Conservation (phyloP, 2,113 vertebrate genomes). For the Daphoenositta chrysoptera region DNA sequence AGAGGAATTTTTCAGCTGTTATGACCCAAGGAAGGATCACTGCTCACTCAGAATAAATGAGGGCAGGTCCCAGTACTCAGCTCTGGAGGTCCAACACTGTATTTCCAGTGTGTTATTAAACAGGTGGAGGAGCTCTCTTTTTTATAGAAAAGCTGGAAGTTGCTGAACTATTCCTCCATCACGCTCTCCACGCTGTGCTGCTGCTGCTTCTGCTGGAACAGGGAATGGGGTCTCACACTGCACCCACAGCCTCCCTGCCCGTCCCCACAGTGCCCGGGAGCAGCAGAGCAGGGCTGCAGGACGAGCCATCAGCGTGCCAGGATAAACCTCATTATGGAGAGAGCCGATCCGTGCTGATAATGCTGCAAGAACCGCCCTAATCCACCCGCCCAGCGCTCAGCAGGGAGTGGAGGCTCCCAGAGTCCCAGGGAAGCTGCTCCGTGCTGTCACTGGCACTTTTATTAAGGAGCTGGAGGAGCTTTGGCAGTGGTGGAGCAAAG, state of each 20-base stretch:
- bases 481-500: neutral
- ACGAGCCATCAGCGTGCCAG: accelerated
- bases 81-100: neutral
- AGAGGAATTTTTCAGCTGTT: neutral
- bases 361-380: neutral
- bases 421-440: neutral
- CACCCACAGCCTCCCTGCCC: accelerated
- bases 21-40: neutral
- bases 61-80: neutral
- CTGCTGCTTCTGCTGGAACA: neutral
- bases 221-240: neutral
- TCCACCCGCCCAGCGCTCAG: neutral
- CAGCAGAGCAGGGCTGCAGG: neutral
- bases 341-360: neutral
- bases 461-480: neutral
- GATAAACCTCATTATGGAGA: neutral
- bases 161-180: neutral
- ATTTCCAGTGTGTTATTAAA: neutral
- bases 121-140: neutral
- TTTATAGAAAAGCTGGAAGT: neutral
- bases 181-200: accelerated
- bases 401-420: neutral
- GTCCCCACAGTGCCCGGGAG: neutral
- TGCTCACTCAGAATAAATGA: neutral
- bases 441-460: neutral